These are phyloP conservation scores for Dysdera silvatica DNA, from an alignment of 1,140 invertebrate genomes.

Conservation along the genomic window DNA sequence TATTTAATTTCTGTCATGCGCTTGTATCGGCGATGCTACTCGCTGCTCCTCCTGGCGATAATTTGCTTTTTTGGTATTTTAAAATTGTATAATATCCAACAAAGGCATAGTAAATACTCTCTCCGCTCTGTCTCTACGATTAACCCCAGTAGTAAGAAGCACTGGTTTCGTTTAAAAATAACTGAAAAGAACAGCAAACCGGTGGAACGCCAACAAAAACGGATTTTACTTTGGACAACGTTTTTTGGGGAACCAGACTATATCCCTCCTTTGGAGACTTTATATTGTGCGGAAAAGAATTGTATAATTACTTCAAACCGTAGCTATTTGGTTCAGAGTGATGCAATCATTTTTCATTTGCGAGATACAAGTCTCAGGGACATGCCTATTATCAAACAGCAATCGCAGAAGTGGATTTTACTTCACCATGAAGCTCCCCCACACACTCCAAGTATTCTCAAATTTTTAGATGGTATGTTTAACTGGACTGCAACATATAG, in stretches of 20 bases:
- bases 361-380: constrained; percentile 31
- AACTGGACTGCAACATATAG: constrained; percentile 57
- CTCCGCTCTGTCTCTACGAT: too few relatives aligned
- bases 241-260: constrained; percentile 27
- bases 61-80: too few relatives aligned
- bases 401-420: constrained; percentile 33
- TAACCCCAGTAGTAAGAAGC: constrained; percentile 18
- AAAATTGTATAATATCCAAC: too few relatives aligned
- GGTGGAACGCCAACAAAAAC: not conserved
- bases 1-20: too few relatives aligned
- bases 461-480: constrained; percentile 41
- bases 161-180: constrained; percentile 22
- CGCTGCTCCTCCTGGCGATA: too few relatives aligned
- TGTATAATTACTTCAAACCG: constrained; percentile 32
- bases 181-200: not conserved
- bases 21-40: too few relatives aligned
- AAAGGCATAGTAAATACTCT: too few relatives aligned
- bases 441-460: constrained; percentile 30
- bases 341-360: constrained; percentile 34
- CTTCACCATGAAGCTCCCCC: constrained; percentile 34
- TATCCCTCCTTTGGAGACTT: constrained; percentile 11
- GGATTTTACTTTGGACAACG: constrained; percentile 28
- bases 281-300: constrained; percentile 12
- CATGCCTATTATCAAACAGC: constrained; percentile 40
- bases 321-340: constrained; percentile 6